Conservation (phyloP, 2,888 invertebrate genomes). For the Ornithoptera alexandrae region DNA sequence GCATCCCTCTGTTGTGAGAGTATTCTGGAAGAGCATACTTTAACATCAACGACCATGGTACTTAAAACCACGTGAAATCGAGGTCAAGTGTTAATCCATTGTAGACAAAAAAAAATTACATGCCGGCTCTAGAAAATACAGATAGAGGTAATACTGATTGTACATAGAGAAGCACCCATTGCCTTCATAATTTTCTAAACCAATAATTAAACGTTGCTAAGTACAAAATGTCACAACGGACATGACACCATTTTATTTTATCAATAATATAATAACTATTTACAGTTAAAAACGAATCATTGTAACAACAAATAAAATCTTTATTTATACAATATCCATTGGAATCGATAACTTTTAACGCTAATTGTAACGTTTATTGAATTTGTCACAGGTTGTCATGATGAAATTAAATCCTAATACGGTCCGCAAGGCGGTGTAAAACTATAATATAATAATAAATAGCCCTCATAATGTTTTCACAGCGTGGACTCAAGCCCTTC, state of each 20-base stretch:
- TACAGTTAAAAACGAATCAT: constrained; percentile 48
- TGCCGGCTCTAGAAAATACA: constrained; percentile 12
- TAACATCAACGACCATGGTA: too few species aligned
- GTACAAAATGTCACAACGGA: constrained; percentile 28
- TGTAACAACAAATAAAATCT: constrained; percentile 60
- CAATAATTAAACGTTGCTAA: constrained; percentile 14
- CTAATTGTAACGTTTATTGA: constrained; percentile 34
- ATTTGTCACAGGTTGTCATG: constrained; percentile 58
- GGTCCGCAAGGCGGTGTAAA: too few species aligned
- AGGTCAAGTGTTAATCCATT: background rate
- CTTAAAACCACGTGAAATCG: too few species aligned
- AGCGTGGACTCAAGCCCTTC: background rate
- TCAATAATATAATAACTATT: constrained; percentile 42
- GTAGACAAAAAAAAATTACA: background rate
- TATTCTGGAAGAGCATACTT: too few species aligned
- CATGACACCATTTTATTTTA: constrained; percentile 30
- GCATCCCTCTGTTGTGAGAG: too few species aligned
- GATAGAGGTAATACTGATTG: constrained; percentile 34
- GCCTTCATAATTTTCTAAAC: constrained; percentile 18
- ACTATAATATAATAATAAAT: too few species aligned
- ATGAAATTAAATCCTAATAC: constrained; percentile 40
- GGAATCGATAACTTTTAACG: constrained; percentile 32
- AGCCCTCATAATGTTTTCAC: too few species aligned
- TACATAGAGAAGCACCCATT: constrained; percentile 30
- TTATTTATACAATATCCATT: constrained; percentile 45